Conservation (phyloP, 23 tunicate genomes). For the Styela plicata region DNA sequence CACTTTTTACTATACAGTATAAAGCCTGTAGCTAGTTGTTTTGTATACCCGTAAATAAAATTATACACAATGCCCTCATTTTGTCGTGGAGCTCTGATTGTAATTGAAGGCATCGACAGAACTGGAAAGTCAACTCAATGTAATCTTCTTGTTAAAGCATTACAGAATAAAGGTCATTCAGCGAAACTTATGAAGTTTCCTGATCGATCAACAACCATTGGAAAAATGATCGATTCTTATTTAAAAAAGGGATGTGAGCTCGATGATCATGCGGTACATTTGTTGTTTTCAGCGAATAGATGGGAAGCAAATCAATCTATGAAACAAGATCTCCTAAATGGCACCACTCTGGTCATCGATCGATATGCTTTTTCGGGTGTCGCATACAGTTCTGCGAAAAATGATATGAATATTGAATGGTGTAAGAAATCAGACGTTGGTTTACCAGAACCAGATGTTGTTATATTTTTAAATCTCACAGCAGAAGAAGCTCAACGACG, state of each 20-base stretch:
- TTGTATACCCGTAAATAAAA: too few species aligned
- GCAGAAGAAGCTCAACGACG: slow-evolving; percentile 51
- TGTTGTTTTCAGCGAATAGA: slow-evolving; percentile 74
- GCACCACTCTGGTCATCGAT: slow-evolving; percentile 70
- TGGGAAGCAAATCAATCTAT: slow-evolving; percentile 64
- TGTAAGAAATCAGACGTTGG: slow-evolving; percentile 79
- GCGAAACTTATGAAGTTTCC: slow-evolving; percentile 36
- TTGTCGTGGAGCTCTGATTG: slow-evolving; percentile 86
- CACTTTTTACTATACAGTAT: too few species aligned
- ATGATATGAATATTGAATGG: slow-evolving; percentile 63
- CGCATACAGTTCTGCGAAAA: slow-evolving; percentile 79
- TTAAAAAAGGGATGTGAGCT: slow-evolving; percentile 29
- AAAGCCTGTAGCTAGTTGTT: too few species aligned
- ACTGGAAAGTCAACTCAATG: slow-evolving; percentile 99
- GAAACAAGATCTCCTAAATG: slow-evolving; percentile 43
- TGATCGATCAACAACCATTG: slow-evolving; percentile 72
- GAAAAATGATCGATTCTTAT: slow-evolving; percentile 57
- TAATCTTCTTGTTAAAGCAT: slow-evolving; percentile 34
- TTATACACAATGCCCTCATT: not conserved
- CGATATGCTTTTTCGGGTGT: slow-evolving; percentile 95
- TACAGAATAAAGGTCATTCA: slow-evolving; percentile 28
- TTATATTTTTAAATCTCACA: slow-evolving; percentile 47
- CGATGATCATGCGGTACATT: slow-evolving; percentile 77
- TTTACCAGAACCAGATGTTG: slow-evolving; percentile 80
- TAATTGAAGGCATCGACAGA: slow-evolving; percentile 92